Evolutionary conservation across 2,888 invertebrate genomes (phyloP), one percentile per base, ranked within the genome.

Genomic region (Urechis unicinctus): DNA sequence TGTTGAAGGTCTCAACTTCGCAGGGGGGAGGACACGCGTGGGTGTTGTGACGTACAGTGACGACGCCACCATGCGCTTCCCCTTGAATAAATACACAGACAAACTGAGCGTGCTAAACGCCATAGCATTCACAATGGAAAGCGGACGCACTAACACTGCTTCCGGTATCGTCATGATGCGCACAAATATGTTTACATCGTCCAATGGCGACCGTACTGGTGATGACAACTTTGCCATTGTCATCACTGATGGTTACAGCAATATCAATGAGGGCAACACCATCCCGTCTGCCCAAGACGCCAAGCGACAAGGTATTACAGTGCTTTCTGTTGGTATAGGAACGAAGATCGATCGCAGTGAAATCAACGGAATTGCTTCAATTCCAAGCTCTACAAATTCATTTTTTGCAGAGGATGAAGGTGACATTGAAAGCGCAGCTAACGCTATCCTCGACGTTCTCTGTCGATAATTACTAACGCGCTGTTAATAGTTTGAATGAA

Each of bases 121-220:
- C 36, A 67, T 75, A 26, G 66, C 70, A 25, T 68, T 73, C 51
- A 59, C 63, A 24, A 70, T 71, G 46, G 66, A 64, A 52, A 68
- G 68, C 44, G 74, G 74, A 9, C 44, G 36, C 22, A 73, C 74
- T 0, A 71, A 74, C 62, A 72, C 73, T 4, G 73, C 73, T 3
- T 64, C 64, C 4, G 75, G 69, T 2, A 58, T 63, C 6, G 44
- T 47, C 22, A 26, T 17, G 30, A 31, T 55, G 29, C 36, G 52
- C 3, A 28, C 4, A 9, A 28, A 56, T n/a, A 61, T 63, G 59
- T 63, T 63, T 52, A 61, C 46, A n/a, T 6, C 53, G 25, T 3
- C 9, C 2, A 57, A 53, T 26, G 63, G 63, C 17, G 61, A 59
- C 26, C 41, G 63, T n/a, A n/a, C 42, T 2, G 60, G 58, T 13